These are phyloP conservation scores for Pentamera pediparva DNA, from an alignment of 53 echinoderm and acorn worm species.

Conservation along the genomic window DNA sequence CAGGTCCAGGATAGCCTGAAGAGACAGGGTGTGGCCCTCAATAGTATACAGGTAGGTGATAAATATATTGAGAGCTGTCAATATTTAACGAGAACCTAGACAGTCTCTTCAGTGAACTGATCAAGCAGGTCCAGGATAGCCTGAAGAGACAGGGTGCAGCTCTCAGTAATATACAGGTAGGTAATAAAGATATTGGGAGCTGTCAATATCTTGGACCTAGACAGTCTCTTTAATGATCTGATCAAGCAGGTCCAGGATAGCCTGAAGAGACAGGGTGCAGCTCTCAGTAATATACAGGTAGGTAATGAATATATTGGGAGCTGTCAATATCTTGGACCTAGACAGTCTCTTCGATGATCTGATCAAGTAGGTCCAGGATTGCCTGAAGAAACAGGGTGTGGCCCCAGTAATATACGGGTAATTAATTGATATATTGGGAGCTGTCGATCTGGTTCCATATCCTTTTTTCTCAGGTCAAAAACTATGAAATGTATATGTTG, in stretches of 20 bases:
- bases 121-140: constrained; percentile 84
- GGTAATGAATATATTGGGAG: not conserved
- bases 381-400: constrained; percentile 61
- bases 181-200: not conserved
- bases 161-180: constrained; percentile 88
- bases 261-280: constrained; percentile 57
- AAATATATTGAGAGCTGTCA: too few relatives aligned
- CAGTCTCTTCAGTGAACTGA: constrained; percentile 44
- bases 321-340: too few relatives aligned
- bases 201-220: too few relatives aligned
- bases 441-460: too few relatives aligned
- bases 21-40: constrained; percentile 71
- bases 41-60: constrained; percentile 72
- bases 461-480: too few relatives aligned
- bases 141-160: constrained; percentile 61
- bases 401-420: constrained; percentile 85
- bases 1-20: constrained; percentile 79
- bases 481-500: too few relatives aligned
- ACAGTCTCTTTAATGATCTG: constrained; percentile 47
- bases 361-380: constrained; percentile 82
- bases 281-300: constrained; percentile 92
- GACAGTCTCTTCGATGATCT: constrained; percentile 54
- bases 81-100: constrained; percentile 64
- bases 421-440: not conserved
- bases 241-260: constrained; percentile 87